Percentiles rank a stretch among this genome's conserved stretches.
Conservation (phyloP, 2,113 vertebrate species). For the Noctilio leporinus region DNA sequence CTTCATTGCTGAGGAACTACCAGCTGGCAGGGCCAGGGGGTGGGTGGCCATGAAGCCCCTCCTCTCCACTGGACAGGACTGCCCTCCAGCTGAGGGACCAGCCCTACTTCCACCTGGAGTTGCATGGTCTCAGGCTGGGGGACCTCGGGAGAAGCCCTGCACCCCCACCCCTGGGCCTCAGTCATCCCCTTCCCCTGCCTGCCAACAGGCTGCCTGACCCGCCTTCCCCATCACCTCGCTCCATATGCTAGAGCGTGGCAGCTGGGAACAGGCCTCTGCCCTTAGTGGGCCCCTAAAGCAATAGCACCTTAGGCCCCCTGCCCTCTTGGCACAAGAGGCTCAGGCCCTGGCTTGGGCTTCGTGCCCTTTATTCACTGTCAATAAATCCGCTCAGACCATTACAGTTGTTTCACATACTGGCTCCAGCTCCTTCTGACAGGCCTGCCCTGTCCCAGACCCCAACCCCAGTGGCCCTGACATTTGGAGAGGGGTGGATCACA, state of each 20-base stretch:
- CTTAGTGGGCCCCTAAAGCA: constrained; percentile 60
- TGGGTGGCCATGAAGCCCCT: constrained; percentile 24
- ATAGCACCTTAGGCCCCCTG: constrained; percentile 61
- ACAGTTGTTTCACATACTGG: constrained; percentile 76
- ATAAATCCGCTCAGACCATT: constrained; percentile 78
- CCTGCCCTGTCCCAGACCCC: not conserved
- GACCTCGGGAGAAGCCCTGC: not conserved
- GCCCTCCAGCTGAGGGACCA: constrained; percentile 11
- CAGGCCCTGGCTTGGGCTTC: constrained; percentile 5
- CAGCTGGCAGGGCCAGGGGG: constrained; percentile 27
- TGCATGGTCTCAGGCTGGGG: constrained; percentile 37
- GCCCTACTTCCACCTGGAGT: constrained; percentile 29
- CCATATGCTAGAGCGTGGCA: constrained; percentile 35
- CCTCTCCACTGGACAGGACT: constrained; percentile 42
- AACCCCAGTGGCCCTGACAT: not conserved
- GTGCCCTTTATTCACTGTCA: constrained; percentile 74
- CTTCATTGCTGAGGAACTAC: constrained; percentile 49
- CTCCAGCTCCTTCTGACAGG: constrained; percentile 58
- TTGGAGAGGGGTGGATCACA: not conserved
- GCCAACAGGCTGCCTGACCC: constrained; percentile 39
- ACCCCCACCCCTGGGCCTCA: not conserved
- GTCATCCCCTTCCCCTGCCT: constrained; percentile 35
- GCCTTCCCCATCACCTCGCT: constrained; percentile 31
- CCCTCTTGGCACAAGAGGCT: constrained; percentile 56
- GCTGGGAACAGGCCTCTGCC: constrained; percentile 57